Base-by-base conservation (phyloP, 2,888 invertebrate species). In the Parnassius smintheus region DNA sequence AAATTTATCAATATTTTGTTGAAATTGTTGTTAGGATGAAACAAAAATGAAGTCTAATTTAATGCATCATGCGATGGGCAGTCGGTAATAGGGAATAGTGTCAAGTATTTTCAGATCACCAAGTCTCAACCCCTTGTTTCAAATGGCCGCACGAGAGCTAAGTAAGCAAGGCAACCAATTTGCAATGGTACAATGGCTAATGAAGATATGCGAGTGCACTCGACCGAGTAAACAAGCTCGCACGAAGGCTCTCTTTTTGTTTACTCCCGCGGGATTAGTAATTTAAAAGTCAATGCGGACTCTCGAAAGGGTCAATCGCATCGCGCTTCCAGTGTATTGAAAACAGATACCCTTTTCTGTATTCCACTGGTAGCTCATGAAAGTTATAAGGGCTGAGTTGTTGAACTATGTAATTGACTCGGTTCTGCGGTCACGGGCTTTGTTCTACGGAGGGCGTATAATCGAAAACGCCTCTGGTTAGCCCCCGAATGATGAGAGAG, bases 241-340 rank as follows among this genome's bases (percentile, higher is more conserved):
- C 78, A 83, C 83, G 75, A 78, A 82, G 86, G 82, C 83, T 74
- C 79, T 82, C 81, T 81, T 82, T 82, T 86, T 88, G 83, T 91
- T 89, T 89, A 78, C 86, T 81, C 88, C 78, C 86, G 84, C 89
- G 85, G 87, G 89, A 91, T 91, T 91, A 91, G 88, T 89, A 91
- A 91, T 91, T 91, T 91, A 91, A 91, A 91, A 91, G 91, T 91
- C 91, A 91, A 91, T 91, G 90, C 88, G 86, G 88, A 91, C 88
- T 90, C 90, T 91, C 88, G 78, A 87, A 88, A 89, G 89, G 91
- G 91, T 91, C 91, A 91, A 89, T 91, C 91, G 89, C 82, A 84
- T 82, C 80, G 84, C 79, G 77, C 82, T 78, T 73, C 81, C 83
- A 78, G 81, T 80, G 87, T 91, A 91, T 91, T 91, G 90, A 90